phyloP scores from a whole-genome alignment of 2,888 invertebrate species.

The Pyrrhia umbra region DNA sequence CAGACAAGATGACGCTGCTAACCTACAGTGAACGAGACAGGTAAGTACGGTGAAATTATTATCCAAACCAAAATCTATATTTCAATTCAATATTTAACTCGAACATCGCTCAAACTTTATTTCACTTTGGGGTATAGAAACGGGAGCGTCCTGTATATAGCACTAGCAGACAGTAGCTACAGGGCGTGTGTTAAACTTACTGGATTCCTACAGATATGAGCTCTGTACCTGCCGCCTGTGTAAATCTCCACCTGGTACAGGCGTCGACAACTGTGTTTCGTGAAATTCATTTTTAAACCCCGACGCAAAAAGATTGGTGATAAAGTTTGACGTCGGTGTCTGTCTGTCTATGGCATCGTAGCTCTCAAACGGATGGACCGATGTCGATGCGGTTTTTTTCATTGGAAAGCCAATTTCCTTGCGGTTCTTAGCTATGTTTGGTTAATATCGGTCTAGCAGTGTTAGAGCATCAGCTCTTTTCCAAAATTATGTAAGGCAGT shows the following conservation, averaged over 20 bases:
- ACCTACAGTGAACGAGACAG: background rate
- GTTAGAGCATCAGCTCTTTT: too few relatives aligned
- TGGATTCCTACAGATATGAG: slow-evolving; percentile 70
- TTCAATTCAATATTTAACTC: slow-evolving; percentile 6
- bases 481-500: too few relatives aligned
- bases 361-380: too few relatives aligned
- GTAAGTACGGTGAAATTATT: background rate
- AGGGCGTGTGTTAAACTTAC: slow-evolving; percentile 64
- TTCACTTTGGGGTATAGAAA: slow-evolving; percentile 25
- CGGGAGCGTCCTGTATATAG: slow-evolving; percentile 50
- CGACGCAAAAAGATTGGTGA: too few relatives aligned
- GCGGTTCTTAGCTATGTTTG: too few relatives aligned
- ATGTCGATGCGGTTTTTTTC: too few relatives aligned
- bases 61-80: background rate
- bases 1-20: background rate
- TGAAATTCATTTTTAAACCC: background rate
- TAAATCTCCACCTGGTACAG: slow-evolving; percentile 68
- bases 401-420: too few relatives aligned
- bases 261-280: slow-evolving; percentile 31
- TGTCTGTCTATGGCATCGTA: too few relatives aligned
- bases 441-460: too few relatives aligned
- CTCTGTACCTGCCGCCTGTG: slow-evolving; percentile 66
- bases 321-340: too few relatives aligned
- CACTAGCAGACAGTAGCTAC: slow-evolving; percentile 48
- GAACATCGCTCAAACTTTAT: slow-evolving; percentile 18